A percentile compares a stretch with the other conserved stretches of the same genome.
These are phyloP conservation scores for Loxodonta africana DNA, from an alignment of 2,113 vertebrate genomes.

Conservation along the genomic window DNA sequence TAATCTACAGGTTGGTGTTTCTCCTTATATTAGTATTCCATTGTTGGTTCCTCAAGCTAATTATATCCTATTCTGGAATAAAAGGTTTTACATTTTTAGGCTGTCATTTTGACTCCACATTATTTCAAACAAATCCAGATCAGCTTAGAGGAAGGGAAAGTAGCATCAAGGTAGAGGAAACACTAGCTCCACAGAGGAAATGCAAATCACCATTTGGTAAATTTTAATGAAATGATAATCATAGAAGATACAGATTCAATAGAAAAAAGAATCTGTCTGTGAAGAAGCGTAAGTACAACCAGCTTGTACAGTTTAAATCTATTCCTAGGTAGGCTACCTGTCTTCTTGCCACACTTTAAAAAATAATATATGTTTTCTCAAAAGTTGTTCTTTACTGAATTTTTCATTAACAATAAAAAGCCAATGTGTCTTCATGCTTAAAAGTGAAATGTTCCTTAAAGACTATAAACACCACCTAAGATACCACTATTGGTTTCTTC, in stretches of 20 bases:
- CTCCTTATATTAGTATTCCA: neutral
- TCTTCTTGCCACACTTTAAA: neutral
- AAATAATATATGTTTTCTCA: constrained; percentile 11
- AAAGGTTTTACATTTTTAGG: neutral
- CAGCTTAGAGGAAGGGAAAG: neutral
- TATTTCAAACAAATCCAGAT: constrained; percentile 25
- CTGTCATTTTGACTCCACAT: neutral
- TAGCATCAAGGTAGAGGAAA: neutral
- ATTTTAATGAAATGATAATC: constrained; percentile 35
- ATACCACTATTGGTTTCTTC: too few relatives aligned
- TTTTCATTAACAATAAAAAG: constrained; percentile 17
- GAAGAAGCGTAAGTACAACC: neutral
- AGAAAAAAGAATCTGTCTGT: neutral
- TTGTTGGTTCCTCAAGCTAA: neutral
- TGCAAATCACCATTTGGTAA: neutral
- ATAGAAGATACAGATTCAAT: neutral
- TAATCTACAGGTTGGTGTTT: neutral
- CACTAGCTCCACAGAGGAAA: neutral
- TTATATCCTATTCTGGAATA: neutral
- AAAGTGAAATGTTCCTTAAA: neutral
- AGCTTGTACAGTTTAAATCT: neutral
- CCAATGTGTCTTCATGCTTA: neutral
- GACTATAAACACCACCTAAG: neutral
- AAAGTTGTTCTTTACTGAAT: constrained; percentile 30
- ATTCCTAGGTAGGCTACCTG: constrained; percentile 23